Evolutionary conservation across 2,797 vertebrate genomes (phyloP).

Genomic region (Coregonus sp.): DNA sequence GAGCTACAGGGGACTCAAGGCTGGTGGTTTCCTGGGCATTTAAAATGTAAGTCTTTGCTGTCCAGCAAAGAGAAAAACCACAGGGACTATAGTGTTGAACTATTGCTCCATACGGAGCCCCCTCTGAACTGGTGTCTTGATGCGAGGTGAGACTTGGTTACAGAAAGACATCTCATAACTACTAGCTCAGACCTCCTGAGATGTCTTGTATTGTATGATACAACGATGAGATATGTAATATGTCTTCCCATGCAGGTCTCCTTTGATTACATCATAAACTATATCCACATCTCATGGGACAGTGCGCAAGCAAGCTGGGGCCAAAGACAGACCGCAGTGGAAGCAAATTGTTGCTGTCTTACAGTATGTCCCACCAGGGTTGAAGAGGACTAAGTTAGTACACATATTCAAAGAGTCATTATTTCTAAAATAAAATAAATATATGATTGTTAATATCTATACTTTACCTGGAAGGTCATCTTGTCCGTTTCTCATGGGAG

Average conservation of each 20-base stretch:
- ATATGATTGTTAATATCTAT: background rate
- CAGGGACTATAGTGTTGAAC: background rate
- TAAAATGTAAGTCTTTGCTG: background rate
- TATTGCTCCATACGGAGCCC: background rate
- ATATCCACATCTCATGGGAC: background rate
- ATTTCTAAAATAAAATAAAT: too few species aligned
- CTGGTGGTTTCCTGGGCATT: background rate
- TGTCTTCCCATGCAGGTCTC: background rate
- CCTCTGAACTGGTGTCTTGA: background rate
- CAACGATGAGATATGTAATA: background rate
- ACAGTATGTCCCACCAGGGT: background rate
- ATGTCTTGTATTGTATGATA: too few species aligned
- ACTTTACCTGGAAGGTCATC: slow-evolving; percentile 83
- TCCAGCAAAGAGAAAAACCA: background rate
- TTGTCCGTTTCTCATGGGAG: slow-evolving; percentile 77
- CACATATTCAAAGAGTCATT: too few species aligned
- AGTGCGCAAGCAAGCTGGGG: background rate
- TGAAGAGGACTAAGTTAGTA: too few species aligned
- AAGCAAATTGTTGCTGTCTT: background rate
- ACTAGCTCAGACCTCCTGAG: too few species aligned
- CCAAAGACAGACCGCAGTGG: background rate
- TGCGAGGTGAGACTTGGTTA: background rate
- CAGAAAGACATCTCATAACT: too few species aligned
- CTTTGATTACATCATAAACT: background rate
- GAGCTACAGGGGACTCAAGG: background rate